Evolutionary conservation across 1,140 invertebrate species (phyloP).

Genomic region (Heliconius hermathena): DNA sequence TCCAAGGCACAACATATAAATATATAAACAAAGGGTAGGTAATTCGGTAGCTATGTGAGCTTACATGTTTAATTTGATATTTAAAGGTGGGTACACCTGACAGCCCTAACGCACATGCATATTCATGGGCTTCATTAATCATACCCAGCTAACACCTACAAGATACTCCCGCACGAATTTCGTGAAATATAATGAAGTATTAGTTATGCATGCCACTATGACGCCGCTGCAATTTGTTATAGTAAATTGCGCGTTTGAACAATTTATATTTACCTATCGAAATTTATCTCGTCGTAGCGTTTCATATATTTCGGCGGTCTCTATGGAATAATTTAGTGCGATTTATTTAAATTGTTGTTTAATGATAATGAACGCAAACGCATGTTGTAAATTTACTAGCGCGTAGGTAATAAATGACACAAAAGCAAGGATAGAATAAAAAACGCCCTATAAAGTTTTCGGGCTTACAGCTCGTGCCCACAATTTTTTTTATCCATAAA

Average conservation of each 20-base stretch:
- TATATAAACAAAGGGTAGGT: slow-evolving; percentile 20
- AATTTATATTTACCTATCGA: slow-evolving; percentile 12
- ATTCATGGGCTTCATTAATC: slow-evolving; percentile 79
- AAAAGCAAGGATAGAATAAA: slow-evolving; percentile 24
- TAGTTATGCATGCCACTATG: slow-evolving; percentile 43
- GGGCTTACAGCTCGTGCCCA: slow-evolving; percentile 61
- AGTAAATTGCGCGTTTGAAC: slow-evolving; percentile 27
- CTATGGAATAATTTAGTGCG: background rate
- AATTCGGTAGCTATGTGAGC: slow-evolving; percentile 37
- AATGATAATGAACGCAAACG: slow-evolving; percentile 1
- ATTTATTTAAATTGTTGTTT: background rate
- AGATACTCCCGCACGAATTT: slow-evolving; percentile 45
- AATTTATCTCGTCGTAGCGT: background rate
- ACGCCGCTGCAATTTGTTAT: slow-evolving; percentile 46
- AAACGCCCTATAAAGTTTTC: slow-evolving; percentile 19
- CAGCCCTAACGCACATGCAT: slow-evolving; percentile 71
- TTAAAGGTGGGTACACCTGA: slow-evolving; percentile 71
- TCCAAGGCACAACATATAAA: slow-evolving; percentile 3
- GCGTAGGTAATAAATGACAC: slow-evolving; percentile 9
- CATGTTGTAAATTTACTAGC: background rate
- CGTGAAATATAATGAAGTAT: slow-evolving; percentile 53
- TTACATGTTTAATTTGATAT: slow-evolving; percentile 78
- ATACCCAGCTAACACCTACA: slow-evolving; percentile 55
- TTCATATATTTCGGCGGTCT: background rate
- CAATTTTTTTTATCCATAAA: slow-evolving; percentile 57